Evolutionary conservation across 2,797 vertebrate genomes (phyloP).

Genomic region (Gambusia yucatana): DNA sequence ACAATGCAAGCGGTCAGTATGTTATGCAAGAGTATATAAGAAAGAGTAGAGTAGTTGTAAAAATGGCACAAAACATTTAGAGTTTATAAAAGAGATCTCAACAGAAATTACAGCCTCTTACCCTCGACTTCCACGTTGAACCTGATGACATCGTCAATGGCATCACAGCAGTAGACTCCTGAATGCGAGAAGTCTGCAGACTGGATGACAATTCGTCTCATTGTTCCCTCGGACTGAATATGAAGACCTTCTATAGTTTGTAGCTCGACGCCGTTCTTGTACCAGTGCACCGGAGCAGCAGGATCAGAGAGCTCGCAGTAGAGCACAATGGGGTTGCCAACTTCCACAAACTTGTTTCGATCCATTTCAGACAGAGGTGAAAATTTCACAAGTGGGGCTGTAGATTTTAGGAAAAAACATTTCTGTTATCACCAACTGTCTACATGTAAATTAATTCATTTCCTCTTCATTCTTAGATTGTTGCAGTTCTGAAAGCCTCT

Average conservation of each 20-base stretch:
- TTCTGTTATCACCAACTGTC: background rate
- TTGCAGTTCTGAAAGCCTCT: background rate
- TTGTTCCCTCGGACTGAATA: slow-evolving; percentile 85
- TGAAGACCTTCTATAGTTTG: slow-evolving; percentile 81
- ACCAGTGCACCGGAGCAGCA: slow-evolving; percentile 82
- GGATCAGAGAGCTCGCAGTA: slow-evolving; percentile 87
- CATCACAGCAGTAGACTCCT: slow-evolving; percentile 86
- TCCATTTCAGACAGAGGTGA: slow-evolving; percentile 85
- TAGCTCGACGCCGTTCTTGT: slow-evolving; percentile 83
- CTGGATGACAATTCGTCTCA: slow-evolving; percentile 87
- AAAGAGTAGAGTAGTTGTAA: background rate
- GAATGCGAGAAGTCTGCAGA: slow-evolving; percentile 84
- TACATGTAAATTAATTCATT: background rate
- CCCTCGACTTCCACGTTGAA: slow-evolving; percentile 88
- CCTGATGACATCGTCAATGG: slow-evolving; percentile 85
- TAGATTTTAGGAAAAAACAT: slow-evolving; percentile 29
- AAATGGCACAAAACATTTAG: slow-evolving; percentile 42
- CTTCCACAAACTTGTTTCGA: slow-evolving; percentile 86
- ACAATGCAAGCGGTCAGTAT: no score
- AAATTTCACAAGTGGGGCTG: slow-evolving; percentile 87
- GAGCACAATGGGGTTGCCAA: slow-evolving; percentile 85
- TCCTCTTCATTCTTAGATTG: background rate
- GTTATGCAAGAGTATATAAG: no score
- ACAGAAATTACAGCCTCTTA: slow-evolving; percentile 65
- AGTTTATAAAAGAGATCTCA: slow-evolving; percentile 16